A percentile compares a stretch with the other conserved stretches of the same genome.
Conservation (phyloP, 2,888 invertebrate species). For the Epirrhoe alternata region DNA sequence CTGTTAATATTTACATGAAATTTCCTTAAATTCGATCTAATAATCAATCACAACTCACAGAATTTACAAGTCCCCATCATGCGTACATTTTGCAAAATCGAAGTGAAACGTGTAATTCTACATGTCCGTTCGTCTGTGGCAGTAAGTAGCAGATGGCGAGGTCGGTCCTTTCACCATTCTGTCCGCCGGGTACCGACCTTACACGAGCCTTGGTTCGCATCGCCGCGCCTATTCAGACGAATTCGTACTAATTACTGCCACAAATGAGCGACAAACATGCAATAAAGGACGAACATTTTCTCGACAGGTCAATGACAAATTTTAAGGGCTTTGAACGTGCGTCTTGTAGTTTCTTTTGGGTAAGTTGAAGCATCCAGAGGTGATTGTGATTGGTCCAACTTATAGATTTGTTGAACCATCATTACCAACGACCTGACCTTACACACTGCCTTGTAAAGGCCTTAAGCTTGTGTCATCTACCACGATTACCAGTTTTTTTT, state of each 20-base stretch:
- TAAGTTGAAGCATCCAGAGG: too few relatives aligned
- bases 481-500: background rate
- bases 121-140: constrained; percentile 15
- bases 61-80: too few relatives aligned
- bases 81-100: background rate
- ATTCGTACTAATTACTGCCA: constrained; percentile 19
- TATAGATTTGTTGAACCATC: too few relatives aligned
- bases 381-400: too few relatives aligned
- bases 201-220: constrained; percentile 67
- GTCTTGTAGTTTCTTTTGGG: too few relatives aligned
- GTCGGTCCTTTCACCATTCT: constrained; percentile 81
- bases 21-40: too few relatives aligned
- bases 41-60: too few relatives aligned
- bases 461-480: too few relatives aligned
- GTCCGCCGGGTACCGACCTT: constrained; percentile 75
- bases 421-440: too few relatives aligned
- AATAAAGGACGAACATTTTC: background rate
- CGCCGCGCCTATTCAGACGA: constrained; percentile 52
- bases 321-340: too few relatives aligned
- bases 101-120: constrained; percentile 14
- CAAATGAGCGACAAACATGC: constrained; percentile 8
- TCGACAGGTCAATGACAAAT: background rate
- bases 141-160: constrained; percentile 64
- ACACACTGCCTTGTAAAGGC: too few relatives aligned
- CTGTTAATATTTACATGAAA: too few relatives aligned